Percentiles rank a stretch among this genome's conserved stretches.
phyloP scores from a whole-genome alignment of 2,113 vertebrate genomes.

The Eublepharis macularius region DNA sequence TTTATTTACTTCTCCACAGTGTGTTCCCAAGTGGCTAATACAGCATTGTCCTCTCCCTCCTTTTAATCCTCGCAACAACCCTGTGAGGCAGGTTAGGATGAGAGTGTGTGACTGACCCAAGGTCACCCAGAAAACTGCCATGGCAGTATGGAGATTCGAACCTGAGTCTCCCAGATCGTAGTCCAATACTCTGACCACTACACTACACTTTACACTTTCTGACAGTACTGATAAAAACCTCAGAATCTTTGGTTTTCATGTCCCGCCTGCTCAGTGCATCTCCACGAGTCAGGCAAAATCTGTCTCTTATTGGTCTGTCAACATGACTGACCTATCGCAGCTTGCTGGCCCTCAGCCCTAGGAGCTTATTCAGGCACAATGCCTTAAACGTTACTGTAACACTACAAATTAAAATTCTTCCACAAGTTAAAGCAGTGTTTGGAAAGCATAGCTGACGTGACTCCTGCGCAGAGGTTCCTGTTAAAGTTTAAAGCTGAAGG shows the following conservation, averaged over 20 bases:
- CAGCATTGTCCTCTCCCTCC: too few relatives aligned
- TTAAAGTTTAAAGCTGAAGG: rapidly evolving
- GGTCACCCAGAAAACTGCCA: too few relatives aligned
- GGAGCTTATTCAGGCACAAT: neutral
- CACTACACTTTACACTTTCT: slow-evolving; percentile 7
- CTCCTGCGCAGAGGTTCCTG: neutral
- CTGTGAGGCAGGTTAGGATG: too few relatives aligned
- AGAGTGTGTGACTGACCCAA: too few relatives aligned
- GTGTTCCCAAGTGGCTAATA: too few relatives aligned
- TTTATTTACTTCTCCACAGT: too few relatives aligned
- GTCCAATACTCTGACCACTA: too few relatives aligned
- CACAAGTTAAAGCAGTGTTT: neutral
- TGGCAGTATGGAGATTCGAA: too few relatives aligned
- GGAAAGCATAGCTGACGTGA: neutral
- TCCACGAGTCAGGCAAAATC: neutral
- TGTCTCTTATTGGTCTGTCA: slow-evolving; percentile 21
- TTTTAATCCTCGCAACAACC: too few relatives aligned
- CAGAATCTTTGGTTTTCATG: neutral
- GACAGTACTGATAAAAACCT: neutral
- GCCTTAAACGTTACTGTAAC: neutral
- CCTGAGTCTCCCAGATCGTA: too few relatives aligned
- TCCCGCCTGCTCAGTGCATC: neutral
- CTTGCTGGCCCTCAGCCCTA: neutral
- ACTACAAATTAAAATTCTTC: neutral
- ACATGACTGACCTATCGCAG: neutral